phyloP scores from a whole-genome alignment of 2,888 invertebrate genomes.

The Andrena flavipes region DNA sequence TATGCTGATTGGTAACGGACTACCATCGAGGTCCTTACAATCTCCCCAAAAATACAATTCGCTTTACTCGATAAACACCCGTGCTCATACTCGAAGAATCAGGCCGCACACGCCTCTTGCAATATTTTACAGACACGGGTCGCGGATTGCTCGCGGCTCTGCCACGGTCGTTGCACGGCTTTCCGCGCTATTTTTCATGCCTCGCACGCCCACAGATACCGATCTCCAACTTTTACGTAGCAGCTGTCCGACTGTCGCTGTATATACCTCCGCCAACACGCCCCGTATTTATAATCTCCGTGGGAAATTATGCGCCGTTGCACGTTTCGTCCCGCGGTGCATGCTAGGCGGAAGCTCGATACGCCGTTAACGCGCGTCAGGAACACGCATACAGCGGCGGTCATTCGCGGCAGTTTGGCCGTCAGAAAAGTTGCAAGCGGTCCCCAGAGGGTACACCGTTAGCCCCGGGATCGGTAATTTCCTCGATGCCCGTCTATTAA shows the following conservation, averaged over 20 bases:
- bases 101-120: conserved; percentile 6
- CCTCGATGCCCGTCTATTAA: conserved; percentile 29
- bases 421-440: conserved; percentile 26
- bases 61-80: not conserved
- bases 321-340: not conserved
- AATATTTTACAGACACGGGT: conserved; percentile 12
- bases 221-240: conserved; percentile 42
- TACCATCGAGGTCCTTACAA: too few relatives aligned
- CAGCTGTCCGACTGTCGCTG: conserved; percentile 40
- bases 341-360: conserved; percentile 35
- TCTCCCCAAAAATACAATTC: too few relatives aligned
- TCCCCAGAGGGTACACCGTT: conserved; percentile 22
- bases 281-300: conserved; percentile 48
- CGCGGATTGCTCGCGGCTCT: not conserved
- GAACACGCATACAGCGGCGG: conserved; percentile 5
- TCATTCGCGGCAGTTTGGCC: conserved; percentile 1
- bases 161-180: conserved; percentile 12
- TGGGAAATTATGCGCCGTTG: conserved; percentile 48
- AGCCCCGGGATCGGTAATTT: conserved; percentile 43
- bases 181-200: conserved; percentile 36
- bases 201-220: conserved; percentile 26
- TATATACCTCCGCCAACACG: conserved; percentile 9
- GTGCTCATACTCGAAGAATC: conserved; percentile 1
- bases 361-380: conserved; percentile 40
- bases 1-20: too few relatives aligned